Conservation (phyloP, 2,797 vertebrate species). For the Anas capensis region DNA sequence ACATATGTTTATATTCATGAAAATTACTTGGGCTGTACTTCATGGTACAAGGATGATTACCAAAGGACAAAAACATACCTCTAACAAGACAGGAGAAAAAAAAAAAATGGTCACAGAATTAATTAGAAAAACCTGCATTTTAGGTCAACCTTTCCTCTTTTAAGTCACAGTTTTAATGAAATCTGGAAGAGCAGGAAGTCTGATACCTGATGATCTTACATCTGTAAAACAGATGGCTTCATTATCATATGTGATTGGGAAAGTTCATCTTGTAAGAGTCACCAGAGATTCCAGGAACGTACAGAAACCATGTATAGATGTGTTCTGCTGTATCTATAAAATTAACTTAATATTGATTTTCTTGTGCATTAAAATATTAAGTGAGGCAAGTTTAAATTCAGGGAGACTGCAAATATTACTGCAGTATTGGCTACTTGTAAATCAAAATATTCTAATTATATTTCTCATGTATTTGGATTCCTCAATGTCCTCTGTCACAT, state of each 20-base stretch:
- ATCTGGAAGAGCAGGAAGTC: background rate
- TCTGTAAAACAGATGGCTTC: conserved; percentile 34
- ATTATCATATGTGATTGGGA: background rate
- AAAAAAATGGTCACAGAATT: rapidly evolving
- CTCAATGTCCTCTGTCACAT: background rate
- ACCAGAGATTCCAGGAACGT: conserved; percentile 38
- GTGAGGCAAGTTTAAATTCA: conserved; percentile 43
- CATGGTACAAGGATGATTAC: background rate
- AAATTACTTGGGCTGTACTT: background rate
- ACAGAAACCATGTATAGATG: conserved; percentile 48
- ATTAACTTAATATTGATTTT: conserved; percentile 66
- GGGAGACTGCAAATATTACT: conserved; percentile 55
- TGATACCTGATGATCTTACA: background rate
- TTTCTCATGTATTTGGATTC: conserved; percentile 31
- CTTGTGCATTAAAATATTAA: conserved; percentile 68
- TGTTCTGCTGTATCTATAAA: conserved; percentile 27
- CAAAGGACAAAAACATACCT: background rate
- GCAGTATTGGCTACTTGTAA: conserved; percentile 29
- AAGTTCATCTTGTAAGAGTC: conserved; percentile 47
- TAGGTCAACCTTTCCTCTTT: background rate
- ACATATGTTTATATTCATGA: background rate
- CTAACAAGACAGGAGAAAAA: background rate
- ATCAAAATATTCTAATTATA: conserved; percentile 69
- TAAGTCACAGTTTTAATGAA: background rate
- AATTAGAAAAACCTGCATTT: background rate